Conservation (phyloP, 64 coral and sea anemone species). For the Montipora sp. region DNA sequence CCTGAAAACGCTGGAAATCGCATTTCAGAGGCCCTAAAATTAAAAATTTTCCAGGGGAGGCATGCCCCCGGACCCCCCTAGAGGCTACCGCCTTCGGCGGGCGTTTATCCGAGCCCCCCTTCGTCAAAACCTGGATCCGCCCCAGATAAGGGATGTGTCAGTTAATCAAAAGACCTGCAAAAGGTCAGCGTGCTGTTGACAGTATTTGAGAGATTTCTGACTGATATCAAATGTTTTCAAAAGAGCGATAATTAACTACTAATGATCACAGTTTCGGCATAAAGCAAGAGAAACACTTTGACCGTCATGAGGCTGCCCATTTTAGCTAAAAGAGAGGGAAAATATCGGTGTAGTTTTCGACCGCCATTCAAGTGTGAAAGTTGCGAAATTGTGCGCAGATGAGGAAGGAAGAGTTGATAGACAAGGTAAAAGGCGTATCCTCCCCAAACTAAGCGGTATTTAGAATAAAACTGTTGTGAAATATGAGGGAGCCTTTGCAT, state of each 20-base stretch:
- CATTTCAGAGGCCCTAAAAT: too few species aligned
- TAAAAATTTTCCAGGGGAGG: too few species aligned
- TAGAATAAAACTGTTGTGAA: too few species aligned
- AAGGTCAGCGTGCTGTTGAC: neutral
- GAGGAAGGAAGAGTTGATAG: neutral
- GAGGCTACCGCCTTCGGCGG: too few species aligned
- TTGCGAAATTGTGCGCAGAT: neutral
- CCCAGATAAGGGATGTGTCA: too few species aligned
- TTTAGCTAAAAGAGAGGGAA: neutral
- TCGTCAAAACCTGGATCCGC: too few species aligned
- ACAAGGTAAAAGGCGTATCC: too few species aligned
- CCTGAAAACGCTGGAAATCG: too few species aligned
- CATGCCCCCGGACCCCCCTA: too few species aligned
- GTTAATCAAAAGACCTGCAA: neutral
- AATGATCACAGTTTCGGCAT: neutral
- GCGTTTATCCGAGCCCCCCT: too few species aligned
- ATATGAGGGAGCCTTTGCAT: too few species aligned
- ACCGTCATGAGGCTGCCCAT: neutral
- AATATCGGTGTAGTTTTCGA: neutral
- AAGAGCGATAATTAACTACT: constrained; percentile 8
- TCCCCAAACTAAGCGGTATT: too few species aligned
- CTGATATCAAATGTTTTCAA: neutral
- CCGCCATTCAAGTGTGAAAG: neutral
- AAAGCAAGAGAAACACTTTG: neutral
- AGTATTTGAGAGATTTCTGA: neutral